phyloP scores from a whole-genome alignment of 2,113 vertebrate genomes.

The Bubo bubo region DNA sequence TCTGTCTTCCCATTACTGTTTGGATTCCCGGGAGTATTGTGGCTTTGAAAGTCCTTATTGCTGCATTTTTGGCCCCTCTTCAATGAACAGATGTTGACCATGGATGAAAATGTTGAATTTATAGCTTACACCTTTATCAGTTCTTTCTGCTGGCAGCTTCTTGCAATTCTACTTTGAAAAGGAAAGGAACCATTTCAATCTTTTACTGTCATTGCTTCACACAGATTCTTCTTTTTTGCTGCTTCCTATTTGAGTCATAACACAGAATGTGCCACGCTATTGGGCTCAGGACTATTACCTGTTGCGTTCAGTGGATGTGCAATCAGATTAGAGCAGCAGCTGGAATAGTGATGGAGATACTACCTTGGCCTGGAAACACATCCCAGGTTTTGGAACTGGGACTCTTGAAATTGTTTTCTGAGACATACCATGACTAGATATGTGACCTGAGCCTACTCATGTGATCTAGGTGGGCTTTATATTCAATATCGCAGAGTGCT shows the following conservation, averaged over 20 bases:
- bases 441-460: accelerated
- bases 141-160: neutral
- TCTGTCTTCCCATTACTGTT: neutral
- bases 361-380: neutral
- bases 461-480: neutral
- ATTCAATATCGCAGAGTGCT: neutral
- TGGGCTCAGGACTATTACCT: neutral
- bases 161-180: neutral
- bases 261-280: neutral
- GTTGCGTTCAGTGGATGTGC: neutral
- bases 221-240: neutral
- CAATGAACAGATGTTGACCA: neutral
- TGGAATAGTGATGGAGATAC: neutral
- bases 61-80: neutral
- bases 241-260: neutral
- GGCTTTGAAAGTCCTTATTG: neutral
- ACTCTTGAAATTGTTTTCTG: neutral
- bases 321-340: neutral
- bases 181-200: neutral
- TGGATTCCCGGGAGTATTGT: neutral
- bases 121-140: neutral
- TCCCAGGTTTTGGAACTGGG: neutral
- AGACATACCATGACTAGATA: neutral
- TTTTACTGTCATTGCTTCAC: neutral
- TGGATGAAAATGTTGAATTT: neutral